A percentile compares a stretch with the other conserved stretches of the same genome.
Conservation (phyloP, 2,113 vertebrate species). For the Sylvia atricapilla region DNA sequence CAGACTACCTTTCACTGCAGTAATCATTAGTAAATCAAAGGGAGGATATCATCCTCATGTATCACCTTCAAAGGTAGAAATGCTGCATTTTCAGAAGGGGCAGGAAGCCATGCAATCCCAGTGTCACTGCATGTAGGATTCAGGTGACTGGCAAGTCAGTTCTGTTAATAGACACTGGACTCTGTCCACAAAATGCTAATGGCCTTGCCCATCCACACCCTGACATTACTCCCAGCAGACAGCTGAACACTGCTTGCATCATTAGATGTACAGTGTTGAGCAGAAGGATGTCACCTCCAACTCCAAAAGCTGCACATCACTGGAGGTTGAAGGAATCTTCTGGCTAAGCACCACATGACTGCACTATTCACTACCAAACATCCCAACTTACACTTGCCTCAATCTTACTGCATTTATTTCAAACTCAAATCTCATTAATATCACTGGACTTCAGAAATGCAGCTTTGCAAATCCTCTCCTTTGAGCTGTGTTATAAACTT, state of each 20-base stretch:
- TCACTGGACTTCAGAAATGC: background rate
- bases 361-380: background rate
- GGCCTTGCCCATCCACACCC: background rate
- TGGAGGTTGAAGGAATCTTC: background rate
- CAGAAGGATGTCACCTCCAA: background rate
- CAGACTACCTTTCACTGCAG: background rate
- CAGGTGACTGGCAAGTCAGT: background rate
- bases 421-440: background rate
- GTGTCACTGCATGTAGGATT: background rate
- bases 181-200: background rate
- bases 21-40: background rate
- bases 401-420: background rate
- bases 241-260: background rate
- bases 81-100: background rate
- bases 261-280: background rate
- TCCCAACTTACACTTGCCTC: background rate
- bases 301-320: rapidly evolving
- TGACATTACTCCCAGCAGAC: background rate
- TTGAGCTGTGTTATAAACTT: background rate
- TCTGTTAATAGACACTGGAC: background rate
- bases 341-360: background rate
- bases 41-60: background rate
- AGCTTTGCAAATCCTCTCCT: background rate
- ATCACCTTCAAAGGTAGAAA: background rate
- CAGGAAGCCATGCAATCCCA: background rate